Percentiles rank a stretch among this genome's conserved stretches.
Evolutionary conservation across 2,888 invertebrate genomes (phyloP).

Genomic region (Molanna angustata): DNA sequence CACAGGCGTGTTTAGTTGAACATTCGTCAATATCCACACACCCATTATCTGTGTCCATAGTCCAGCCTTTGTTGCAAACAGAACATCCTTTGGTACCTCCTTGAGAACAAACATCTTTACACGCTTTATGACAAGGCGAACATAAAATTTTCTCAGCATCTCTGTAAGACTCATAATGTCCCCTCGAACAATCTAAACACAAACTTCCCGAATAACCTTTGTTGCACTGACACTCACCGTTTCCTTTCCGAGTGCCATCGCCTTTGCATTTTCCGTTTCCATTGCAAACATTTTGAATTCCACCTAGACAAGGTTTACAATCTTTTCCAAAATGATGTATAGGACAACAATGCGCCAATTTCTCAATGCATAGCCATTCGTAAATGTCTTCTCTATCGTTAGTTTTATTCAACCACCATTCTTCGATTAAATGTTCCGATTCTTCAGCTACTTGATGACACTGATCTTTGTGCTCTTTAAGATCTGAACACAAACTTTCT

Average conservation of each 20-base stretch:
- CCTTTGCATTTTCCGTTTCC: constrained; percentile 81
- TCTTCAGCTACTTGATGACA: constrained; percentile 85
- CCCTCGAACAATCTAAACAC: constrained; percentile 76
- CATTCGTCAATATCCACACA: constrained; percentile 89
- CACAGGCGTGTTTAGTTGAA: constrained; percentile 54
- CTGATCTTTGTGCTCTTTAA: constrained; percentile 68
- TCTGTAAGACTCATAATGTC: constrained; percentile 70
- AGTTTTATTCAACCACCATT: constrained; percentile 80
- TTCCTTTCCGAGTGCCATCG: constrained; percentile 88
- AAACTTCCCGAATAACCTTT: constrained; percentile 73
- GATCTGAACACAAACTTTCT: constrained; percentile 79
- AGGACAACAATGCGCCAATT: constrained; percentile 79
- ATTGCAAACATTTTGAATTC: constrained; percentile 70
- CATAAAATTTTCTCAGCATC: constrained; percentile 74
- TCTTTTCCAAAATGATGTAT: constrained; percentile 76
- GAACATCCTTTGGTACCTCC: constrained; percentile 66
- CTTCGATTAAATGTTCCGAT: constrained; percentile 76
- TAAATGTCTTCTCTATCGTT: constrained; percentile 60
- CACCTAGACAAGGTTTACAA: constrained; percentile 78
- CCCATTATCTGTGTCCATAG: constrained; percentile 67
- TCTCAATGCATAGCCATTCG: constrained; percentile 76
- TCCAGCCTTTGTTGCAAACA: constrained; percentile 68
- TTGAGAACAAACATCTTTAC: constrained; percentile 71
- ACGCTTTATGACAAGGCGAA: constrained; percentile 75
- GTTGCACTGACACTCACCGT: constrained; percentile 86